Evolutionary conservation across 1,140 invertebrate species (phyloP), one percentile per base, ranked within the genome.

Genomic region (Cryptotermes secundus): DNA sequence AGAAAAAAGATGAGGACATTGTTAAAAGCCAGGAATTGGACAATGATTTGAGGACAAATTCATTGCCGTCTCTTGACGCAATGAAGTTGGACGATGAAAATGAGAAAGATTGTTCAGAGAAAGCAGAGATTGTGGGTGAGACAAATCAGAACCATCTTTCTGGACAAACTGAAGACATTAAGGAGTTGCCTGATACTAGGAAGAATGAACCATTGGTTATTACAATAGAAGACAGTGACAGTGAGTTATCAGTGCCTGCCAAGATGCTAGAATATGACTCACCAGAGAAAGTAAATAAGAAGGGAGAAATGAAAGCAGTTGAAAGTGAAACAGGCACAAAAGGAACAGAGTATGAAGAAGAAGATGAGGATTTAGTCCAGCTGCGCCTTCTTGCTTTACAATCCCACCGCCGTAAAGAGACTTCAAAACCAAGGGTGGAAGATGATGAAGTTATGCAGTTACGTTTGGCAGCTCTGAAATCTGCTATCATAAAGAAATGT

Each of bases 401-500:
- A 16, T 82, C 81, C 9, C 49, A 45, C n/a, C 59, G 59, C 14
- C 59, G 59, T 72, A 72, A 72, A 72, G 59, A n/a, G 31, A 31
- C 59, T 31, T 31, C n/a, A 31, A 72, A 72, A 14, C 59, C 59
- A 72, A 31, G n/a, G n/a, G 26, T 31, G 26, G 59, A 45, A n/a
- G 81, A 82, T 53, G 81, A 38, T 31, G 81, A 82, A 82, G 81
- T 82, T 22, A 45, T 82, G 38, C 81, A 82, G 31, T 45, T 82
- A 45, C 81, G 81, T 10, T 49, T 82, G n/a, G 81, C 22, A n/a
- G 81, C 81, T 19, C 19, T 82, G n/a, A 82, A 45, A 49, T 82
- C 81, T n/a, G 81, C 81, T 34, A 31, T 82, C 12, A 31, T 82
- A n/a, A 38, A 45, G 22, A 82, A 82, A 45, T 45, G 38, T 49